Evolutionary conservation across 2,797 vertebrate species (phyloP).

Genomic region (Eidolon dupreanum): DNA sequence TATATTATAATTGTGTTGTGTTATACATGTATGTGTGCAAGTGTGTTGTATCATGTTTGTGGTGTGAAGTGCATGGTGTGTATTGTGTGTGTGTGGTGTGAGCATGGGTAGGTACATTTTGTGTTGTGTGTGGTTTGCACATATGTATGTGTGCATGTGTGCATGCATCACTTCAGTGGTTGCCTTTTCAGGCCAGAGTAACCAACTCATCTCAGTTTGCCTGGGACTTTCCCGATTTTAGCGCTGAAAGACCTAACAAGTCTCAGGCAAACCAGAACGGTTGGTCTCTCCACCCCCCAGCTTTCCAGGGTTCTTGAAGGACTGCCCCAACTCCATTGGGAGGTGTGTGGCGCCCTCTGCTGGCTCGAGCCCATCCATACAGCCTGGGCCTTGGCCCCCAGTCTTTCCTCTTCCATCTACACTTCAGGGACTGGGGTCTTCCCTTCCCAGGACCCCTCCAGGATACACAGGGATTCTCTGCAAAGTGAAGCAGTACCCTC

Average conservation of each 20-base stretch:
- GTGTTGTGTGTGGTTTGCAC: neutral
- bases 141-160: neutral
- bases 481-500: neutral
- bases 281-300: too few species aligned
- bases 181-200: neutral
- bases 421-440: neutral
- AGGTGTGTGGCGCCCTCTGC: conserved; percentile 69
- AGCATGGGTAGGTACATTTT: neutral
- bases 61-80: neutral
- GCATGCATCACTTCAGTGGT: neutral
- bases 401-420: neutral
- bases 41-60: neutral
- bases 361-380: neutral
- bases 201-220: neutral
- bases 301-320: neutral
- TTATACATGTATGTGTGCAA: neutral
- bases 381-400: neutral
- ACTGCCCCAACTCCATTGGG: neutral
- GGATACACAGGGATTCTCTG: neutral
- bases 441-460: neutral
- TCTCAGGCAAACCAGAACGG: accelerated
- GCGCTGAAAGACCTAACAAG: neutral
- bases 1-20: neutral
- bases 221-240: neutral
- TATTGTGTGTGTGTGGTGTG: neutral